Conservation (phyloP, 1,140 invertebrate species). For the Pectinophora gossypiella region DNA sequence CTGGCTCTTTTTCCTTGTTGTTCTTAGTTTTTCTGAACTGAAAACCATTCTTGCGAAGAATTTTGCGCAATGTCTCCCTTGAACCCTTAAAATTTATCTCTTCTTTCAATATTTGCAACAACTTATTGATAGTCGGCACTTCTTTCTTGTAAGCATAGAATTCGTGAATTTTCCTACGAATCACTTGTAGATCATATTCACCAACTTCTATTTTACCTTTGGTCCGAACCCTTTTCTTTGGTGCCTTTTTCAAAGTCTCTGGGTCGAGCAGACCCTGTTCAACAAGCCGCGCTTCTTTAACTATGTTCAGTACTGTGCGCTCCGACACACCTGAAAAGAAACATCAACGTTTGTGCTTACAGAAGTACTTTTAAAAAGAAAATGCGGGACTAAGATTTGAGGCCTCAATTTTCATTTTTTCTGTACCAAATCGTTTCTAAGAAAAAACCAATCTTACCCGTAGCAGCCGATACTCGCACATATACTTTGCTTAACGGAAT, state of each 20-base stretch:
- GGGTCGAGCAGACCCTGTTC: slow-evolving; percentile 65
- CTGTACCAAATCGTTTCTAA: too few relatives aligned
- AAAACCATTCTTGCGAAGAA: slow-evolving; percentile 63
- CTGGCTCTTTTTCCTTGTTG: slow-evolving; percentile 57
- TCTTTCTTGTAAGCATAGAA: slow-evolving; percentile 68
- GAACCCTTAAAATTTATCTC: slow-evolving; percentile 68
- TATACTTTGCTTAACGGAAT: slow-evolving; percentile 68
- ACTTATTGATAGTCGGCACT: slow-evolving; percentile 63
- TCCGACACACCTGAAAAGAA: slow-evolving; percentile 56
- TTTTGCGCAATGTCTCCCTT: slow-evolving; percentile 57
- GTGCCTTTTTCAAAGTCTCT: slow-evolving; percentile 53
- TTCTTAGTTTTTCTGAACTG: slow-evolving; percentile 65
- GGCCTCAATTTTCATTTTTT: too few relatives aligned
- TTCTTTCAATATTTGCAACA: slow-evolving; percentile 60
- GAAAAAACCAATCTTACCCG: slow-evolving; percentile 49
- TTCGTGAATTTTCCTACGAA: slow-evolving; percentile 61
- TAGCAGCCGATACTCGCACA: slow-evolving; percentile 60
- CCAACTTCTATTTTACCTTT: slow-evolving; percentile 68
- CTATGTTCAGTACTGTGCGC: slow-evolving; percentile 59
- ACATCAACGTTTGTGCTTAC: too few relatives aligned
- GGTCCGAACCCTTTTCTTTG: slow-evolving; percentile 59
- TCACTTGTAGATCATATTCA: slow-evolving; percentile 65
- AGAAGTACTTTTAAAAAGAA: too few relatives aligned
- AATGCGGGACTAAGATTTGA: too few relatives aligned
- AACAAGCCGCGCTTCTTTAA: slow-evolving; percentile 57